A percentile compares a stretch with the other conserved stretches of the same genome.
phyloP scores from a whole-genome alignment of 2,113 vertebrate genomes.

The Esox niger region DNA sequence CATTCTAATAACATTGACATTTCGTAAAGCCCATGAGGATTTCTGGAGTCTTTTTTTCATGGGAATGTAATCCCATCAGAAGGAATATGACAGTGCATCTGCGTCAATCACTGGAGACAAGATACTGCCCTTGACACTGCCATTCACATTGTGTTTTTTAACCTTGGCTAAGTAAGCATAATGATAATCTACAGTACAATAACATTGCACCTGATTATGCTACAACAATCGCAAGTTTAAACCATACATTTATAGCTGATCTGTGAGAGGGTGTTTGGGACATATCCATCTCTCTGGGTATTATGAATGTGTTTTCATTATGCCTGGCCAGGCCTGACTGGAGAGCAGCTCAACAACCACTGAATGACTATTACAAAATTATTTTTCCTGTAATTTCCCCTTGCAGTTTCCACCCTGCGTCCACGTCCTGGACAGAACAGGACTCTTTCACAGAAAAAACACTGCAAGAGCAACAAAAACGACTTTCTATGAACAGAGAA shows the following conservation, averaged over 20 bases:
- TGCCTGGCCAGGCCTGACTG: neutral
- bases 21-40: conserved; percentile 55
- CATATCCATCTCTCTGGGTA: neutral
- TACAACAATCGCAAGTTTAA: neutral
- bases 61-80: conserved; percentile 11
- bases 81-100: neutral
- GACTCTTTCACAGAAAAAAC: neutral
- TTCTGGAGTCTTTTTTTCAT: conserved; percentile 69
- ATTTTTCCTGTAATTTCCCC: neutral
- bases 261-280: neutral
- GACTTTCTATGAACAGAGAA: neutral
- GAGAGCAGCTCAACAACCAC: neutral
- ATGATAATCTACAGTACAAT: neutral
- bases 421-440: neutral
- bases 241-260: neutral
- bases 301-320: neutral
- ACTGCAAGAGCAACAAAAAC: too few relatives aligned
- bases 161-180: neutral
- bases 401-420: neutral
- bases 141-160: neutral
- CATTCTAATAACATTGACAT: conserved; percentile 71
- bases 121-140: neutral
- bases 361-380: neutral
- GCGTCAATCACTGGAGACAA: neutral
- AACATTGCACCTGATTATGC: neutral